A percentile compares a stretch with the other conserved stretches of the same genome.
These are phyloP conservation scores for Diaphora mendica DNA, from an alignment of 2,888 invertebrate genomes.

Conservation along the genomic window DNA sequence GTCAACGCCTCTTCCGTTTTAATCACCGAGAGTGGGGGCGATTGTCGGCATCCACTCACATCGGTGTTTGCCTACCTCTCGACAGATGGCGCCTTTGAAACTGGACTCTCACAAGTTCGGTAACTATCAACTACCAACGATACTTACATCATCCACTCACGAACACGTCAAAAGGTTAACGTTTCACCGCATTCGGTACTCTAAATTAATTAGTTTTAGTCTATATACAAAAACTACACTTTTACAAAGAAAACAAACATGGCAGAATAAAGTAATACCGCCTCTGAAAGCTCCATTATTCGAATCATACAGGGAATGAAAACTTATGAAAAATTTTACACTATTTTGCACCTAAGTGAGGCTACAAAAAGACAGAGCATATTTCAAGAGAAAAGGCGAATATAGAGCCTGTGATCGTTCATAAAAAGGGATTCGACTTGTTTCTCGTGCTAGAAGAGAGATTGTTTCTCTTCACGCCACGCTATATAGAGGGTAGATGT, in stretches of 20 bases:
- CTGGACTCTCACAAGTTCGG: conserved; percentile 69
- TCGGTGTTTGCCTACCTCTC: conserved; percentile 80
- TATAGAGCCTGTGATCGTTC: conserved; percentile 68
- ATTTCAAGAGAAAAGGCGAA: conserved; percentile 66
- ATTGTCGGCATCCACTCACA: conserved; percentile 78
- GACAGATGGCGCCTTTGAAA: conserved; percentile 80
- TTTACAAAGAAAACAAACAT: conserved; percentile 1
- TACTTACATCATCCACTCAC: conserved; percentile 75
- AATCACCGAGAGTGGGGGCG: conserved; percentile 84
- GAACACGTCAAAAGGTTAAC: conserved; percentile 62
- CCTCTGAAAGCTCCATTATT: conserved; percentile 19
- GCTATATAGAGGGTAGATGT: conserved; percentile 72
- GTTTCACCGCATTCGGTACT: conserved; percentile 47
- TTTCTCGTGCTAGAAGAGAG: conserved; percentile 73
- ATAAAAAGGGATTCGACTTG: conserved; percentile 78
- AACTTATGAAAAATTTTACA: conserved; percentile 59
- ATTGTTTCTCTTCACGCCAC: conserved; percentile 76
- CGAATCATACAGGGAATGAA: conserved; percentile 43
- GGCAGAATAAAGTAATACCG: neutral
- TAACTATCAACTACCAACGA: conserved; percentile 68
- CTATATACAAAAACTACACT: neutral
- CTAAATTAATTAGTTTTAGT: conserved; percentile 55
- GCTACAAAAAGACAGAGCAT: conserved; percentile 63
- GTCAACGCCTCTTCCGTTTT: conserved; percentile 83
- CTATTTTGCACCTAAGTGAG: conserved; percentile 58